Conservation (phyloP, 2,888 invertebrate genomes). For the Drosophila fulvimacula region DNA sequence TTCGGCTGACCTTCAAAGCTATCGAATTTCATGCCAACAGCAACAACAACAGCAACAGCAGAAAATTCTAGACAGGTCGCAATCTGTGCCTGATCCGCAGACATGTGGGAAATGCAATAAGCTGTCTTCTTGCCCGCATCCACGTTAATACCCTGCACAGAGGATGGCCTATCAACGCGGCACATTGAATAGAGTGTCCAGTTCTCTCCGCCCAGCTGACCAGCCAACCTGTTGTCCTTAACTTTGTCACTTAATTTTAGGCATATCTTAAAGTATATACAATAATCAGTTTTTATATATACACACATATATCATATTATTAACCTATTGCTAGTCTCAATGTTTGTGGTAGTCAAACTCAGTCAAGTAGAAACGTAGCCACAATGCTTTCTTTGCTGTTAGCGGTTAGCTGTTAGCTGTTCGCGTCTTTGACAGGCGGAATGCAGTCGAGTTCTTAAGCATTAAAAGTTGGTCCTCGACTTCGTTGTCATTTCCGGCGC, state of each 20-base stretch:
- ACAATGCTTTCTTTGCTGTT: background rate
- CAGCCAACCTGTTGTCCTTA: background rate
- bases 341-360: background rate
- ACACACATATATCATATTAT: background rate
- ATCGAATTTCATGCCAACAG: slow-evolving; percentile 58
- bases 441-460: slow-evolving; percentile 24
- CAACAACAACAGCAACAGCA: background rate
- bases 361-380: background rate
- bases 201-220: no score
- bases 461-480: slow-evolving; percentile 28
- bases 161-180: background rate
- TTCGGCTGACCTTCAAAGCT: slow-evolving; percentile 68
- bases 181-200: background rate
- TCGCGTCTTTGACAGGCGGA: slow-evolving; percentile 2
- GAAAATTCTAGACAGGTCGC: background rate
- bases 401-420: no score
- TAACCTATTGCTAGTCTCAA: background rate
- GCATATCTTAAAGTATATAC: background rate
- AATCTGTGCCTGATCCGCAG: slow-evolving; percentile 27
- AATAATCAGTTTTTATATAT: background rate
- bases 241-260: background rate
- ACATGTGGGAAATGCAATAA: slow-evolving; percentile 69
- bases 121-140: slow-evolving; percentile 11
- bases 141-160: slow-evolving; percentile 6
- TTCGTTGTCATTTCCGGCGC: slow-evolving; percentile 71